These are phyloP conservation scores for Papio anubis DNA, from an alignment of 2,113 vertebrate species.

Conservation along the genomic window DNA sequence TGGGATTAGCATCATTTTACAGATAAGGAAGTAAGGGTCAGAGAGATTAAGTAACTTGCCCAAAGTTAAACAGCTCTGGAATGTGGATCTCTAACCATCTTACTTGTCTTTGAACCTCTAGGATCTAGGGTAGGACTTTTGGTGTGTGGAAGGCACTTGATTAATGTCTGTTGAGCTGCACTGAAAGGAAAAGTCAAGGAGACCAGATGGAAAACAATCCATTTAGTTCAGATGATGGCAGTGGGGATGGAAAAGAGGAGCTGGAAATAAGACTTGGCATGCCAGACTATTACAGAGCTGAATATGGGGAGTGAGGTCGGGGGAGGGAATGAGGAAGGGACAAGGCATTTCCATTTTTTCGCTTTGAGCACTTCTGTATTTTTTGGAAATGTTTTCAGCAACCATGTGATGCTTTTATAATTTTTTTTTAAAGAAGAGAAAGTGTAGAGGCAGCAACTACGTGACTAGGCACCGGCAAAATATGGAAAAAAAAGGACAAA, in stretches of 20 bases:
- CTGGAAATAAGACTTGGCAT: not conserved
- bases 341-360: not conserved
- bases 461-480: not conserved
- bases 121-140: not conserved
- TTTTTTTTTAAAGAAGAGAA: not conserved
- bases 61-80: not conserved
- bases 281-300: not conserved
- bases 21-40: constrained; percentile 4
- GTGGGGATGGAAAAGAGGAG: not conserved
- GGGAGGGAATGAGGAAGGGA: not conserved
- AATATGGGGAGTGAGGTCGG: not conserved
- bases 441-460: not conserved
- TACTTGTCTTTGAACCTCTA: not conserved
- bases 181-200: constrained; percentile 8
- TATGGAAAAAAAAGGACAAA: not conserved
- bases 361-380: not conserved
- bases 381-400: not conserved
- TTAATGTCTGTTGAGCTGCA: not conserved
- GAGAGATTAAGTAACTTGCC: not conserved
- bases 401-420: not conserved
- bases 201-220: not conserved
- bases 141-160: not conserved
- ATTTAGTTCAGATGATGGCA: not conserved
- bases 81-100: not conserved
- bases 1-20: not conserved